Base-by-base conservation (phyloP, 2,113 vertebrate species). In the Zingel zingel region DNA sequence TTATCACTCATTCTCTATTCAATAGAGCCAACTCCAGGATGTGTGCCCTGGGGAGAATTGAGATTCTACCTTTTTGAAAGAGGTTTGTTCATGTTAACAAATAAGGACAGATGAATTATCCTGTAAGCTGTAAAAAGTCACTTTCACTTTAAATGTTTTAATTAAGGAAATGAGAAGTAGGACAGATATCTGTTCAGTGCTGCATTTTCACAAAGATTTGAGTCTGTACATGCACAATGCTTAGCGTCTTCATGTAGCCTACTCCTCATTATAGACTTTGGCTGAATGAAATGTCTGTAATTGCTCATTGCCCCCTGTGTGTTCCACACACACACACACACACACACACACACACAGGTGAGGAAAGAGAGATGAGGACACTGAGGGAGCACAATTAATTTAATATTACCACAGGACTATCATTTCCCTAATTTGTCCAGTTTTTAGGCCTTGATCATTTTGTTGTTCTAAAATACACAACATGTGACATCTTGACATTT, bases 231-330 rank as follows among this genome's bases (percentile, higher is more conserved):
- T 82, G 11, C 21, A 15, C 30, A 18, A 16, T 19, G 47, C 13
- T 1, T n/a, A 30, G 23, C 2, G 0, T 62, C 70, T 6, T 61
- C 45, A 18, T 39, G 68, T 59, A 25, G 39, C 39, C 8, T 43
- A 43, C 13, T 30, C 39, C 33, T 63, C 66, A 47, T 79, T 51
- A 58, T 15, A 70, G 48, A 50, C 54, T 23, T 65, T 7, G 3
- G 74, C 30, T 82, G 15, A 75, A 48, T 74, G 9, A 87, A 75
- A 57, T 51, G 59, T 77, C 33, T 68, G 64, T 66, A 76, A 75
- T 67, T 68, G 25, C 30, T 69, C 36, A 6, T 30, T 73, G 58
- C 16, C 61, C 63, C 15, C 51, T 58, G 62, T 30, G 47, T 72
- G 30, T 19, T 68, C 43, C 10, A 54, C 68, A 71, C 51, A 5